Percentiles rank a stretch among this genome's conserved stretches.
Evolutionary conservation across 2,888 invertebrate species (phyloP).

Genomic region (Coenonympha arcania): DNA sequence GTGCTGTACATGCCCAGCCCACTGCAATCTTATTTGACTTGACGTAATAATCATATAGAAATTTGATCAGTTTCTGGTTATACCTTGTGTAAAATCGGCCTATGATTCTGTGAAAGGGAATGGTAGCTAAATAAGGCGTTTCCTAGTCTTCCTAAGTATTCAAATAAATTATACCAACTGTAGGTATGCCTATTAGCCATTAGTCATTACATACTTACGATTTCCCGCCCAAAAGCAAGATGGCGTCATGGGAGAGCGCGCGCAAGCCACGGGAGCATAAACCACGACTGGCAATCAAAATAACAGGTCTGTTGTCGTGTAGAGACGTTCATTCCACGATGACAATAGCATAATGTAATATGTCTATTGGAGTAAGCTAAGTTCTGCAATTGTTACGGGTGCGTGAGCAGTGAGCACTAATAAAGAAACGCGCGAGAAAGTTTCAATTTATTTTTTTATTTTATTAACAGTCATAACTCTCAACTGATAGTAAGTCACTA

Average conservation of each 20-base stretch:
- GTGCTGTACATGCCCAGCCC: too few species aligned
- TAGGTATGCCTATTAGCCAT: too few species aligned
- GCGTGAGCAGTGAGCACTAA: background rate
- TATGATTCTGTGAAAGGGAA: too few species aligned
- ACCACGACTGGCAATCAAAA: conserved; percentile 52
- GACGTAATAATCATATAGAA: too few species aligned
- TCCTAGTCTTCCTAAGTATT: conserved; percentile 22
- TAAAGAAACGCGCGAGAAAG: too few species aligned
- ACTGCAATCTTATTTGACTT: too few species aligned
- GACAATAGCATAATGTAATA: conserved; percentile 3
- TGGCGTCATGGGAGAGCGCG: conserved; percentile 68
- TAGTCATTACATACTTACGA: conserved; percentile 36
- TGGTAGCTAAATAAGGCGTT: too few species aligned
- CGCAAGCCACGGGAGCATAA: conserved; percentile 54
- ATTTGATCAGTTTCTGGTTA: too few species aligned
- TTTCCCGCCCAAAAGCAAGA: conserved; percentile 65
- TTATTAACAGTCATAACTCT: too few species aligned
- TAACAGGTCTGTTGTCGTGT: conserved; percentile 29
- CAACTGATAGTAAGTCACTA: too few species aligned
- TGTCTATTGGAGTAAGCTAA: conserved; percentile 17
- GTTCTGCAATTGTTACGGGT: background rate
- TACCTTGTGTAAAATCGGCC: too few species aligned
- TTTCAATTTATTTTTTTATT: too few species aligned
- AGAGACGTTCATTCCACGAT: conserved; percentile 17
- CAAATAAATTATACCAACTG: conserved; percentile 13